Conservation (phyloP, 2,888 invertebrate species). For the Dioctria rufipes region DNA sequence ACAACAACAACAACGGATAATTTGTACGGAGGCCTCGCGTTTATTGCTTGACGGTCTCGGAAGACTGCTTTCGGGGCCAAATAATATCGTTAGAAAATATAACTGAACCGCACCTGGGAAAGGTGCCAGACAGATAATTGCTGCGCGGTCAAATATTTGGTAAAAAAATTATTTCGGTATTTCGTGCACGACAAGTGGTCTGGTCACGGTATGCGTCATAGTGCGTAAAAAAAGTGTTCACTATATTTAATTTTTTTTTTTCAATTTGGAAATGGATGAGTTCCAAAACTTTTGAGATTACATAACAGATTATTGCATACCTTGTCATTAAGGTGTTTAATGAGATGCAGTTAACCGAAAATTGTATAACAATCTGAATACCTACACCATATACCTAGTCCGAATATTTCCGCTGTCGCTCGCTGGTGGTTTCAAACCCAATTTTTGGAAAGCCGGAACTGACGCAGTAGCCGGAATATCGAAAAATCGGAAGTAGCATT, state of each 20-base stretch:
- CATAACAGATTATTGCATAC: constrained; percentile 21
- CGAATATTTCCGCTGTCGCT: too few relatives aligned
- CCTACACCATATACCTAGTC: too few relatives aligned
- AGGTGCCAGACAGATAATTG: not conserved
- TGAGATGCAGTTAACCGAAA: constrained; percentile 6
- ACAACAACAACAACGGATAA: not conserved
- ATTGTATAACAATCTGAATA: constrained; percentile 24
- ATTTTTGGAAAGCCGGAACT: too few relatives aligned
- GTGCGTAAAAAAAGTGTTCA: constrained; percentile 20
- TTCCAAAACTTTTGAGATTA: not conserved
- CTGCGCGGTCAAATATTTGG: too few relatives aligned
- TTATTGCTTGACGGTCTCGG: constrained; percentile 41
- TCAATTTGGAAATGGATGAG: not conserved
- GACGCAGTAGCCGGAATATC: too few relatives aligned
- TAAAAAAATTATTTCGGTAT: not conserved
- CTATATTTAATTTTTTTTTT: too few relatives aligned
- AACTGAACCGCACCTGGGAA: constrained; percentile 32
- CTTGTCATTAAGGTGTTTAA: not conserved
- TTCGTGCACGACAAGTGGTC: constrained; percentile 20
- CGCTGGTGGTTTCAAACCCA: too few relatives aligned
- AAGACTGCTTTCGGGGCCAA: constrained; percentile 22
- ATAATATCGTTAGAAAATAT: constrained; percentile 5
- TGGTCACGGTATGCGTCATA: not conserved
- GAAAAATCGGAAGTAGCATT: not conserved
- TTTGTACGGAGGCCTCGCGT: constrained; percentile 4